Evolutionary conservation across 2,797 vertebrate species (phyloP).

Genomic region (Erpetoichthys calabaricus): DNA sequence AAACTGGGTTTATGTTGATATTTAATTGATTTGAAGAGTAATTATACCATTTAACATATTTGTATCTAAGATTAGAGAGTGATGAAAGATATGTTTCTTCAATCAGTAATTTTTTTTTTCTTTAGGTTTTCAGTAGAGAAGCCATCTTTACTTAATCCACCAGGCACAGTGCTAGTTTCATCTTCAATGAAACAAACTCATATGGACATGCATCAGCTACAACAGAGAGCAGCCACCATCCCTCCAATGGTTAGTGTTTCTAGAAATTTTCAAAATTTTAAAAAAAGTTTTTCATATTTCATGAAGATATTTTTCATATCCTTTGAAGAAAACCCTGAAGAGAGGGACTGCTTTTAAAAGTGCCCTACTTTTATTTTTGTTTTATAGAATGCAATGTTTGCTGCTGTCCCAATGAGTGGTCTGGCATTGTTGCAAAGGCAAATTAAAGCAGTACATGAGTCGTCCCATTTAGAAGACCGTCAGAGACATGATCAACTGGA

Average conservation of each 20-base stretch:
- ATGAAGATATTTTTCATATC: too few species aligned
- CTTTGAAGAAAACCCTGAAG: too few species aligned
- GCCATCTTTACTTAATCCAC: slow-evolving; percentile 66
- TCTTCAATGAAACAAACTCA: slow-evolving; percentile 66
- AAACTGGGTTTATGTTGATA: too few species aligned
- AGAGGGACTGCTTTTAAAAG: too few species aligned
- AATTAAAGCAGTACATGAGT: slow-evolving; percentile 87
- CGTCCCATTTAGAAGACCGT: slow-evolving; percentile 76
- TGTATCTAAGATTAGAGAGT: too few species aligned
- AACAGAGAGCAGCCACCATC: slow-evolving; percentile 82
- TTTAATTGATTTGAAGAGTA: too few species aligned
- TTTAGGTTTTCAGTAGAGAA: slow-evolving; percentile 58
- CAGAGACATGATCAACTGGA: slow-evolving; percentile 82
- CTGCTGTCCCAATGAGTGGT: slow-evolving; percentile 53
- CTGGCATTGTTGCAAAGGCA: slow-evolving; percentile 83
- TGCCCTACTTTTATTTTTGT: too few species aligned
- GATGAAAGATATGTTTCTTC: too few species aligned
- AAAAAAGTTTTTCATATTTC: too few species aligned
- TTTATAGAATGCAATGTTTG: neutral
- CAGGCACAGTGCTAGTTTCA: slow-evolving; percentile 69
- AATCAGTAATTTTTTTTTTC: too few species aligned
- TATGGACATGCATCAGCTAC: slow-evolving; percentile 83
- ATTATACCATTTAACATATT: too few species aligned
- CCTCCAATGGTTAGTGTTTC: slow-evolving; percentile 76
- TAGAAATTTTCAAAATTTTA: too few species aligned